Evolutionary conservation across 2,888 invertebrate genomes (phyloP).

Genomic region (Drosophila greeni): DNA sequence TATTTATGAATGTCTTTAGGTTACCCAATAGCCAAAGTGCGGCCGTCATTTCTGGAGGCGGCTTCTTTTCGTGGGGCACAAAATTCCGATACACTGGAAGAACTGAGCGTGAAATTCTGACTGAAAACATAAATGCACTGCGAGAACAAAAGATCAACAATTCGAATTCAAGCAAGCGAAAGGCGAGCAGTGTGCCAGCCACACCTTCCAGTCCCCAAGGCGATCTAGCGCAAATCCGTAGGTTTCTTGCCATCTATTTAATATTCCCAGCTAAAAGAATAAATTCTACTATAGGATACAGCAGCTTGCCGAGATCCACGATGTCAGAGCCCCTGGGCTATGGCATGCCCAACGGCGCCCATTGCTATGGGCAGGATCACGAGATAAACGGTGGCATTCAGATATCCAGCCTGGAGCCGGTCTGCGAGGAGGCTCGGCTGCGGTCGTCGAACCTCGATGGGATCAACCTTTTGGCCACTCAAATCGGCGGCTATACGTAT

Average conservation of each 20-base stretch:
- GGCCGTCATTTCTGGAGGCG: conserved; percentile 92
- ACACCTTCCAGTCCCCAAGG: conserved; percentile 88
- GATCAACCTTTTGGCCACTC: conserved; percentile 58
- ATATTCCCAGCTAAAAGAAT: not conserved
- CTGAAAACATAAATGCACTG: conserved; percentile 86
- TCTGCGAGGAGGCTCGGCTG: conserved; percentile 82
- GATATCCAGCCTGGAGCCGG: conserved; percentile 81
- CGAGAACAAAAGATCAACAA: conserved; percentile 83
- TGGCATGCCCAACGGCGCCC: conserved; percentile 66
- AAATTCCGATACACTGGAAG: conserved; percentile 96
- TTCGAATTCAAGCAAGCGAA: conserved; percentile 82
- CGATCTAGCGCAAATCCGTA: conserved; percentile 81
- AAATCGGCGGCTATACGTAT: conserved; percentile 82
- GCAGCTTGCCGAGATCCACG: conserved; percentile 90
- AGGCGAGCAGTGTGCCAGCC: conserved; percentile 92
- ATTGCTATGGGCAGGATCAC: conserved; percentile 48
- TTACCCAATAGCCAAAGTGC: conserved; percentile 92
- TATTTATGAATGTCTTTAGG: conserved; percentile 79
- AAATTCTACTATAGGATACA: conserved; percentile 83
- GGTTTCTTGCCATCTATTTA: conserved; percentile 40
- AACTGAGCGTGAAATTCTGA: conserved; percentile 93
- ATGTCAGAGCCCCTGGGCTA: conserved; percentile 85
- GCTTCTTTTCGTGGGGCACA: conserved; percentile 95
- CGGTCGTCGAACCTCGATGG: conserved; percentile 75
- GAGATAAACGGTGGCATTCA: conserved; percentile 62